A percentile compares a stretch with the other conserved stretches of the same genome.
Evolutionary conservation across 1,140 invertebrate species (phyloP).

Genomic region (Homalodisca vitripennis): DNA sequence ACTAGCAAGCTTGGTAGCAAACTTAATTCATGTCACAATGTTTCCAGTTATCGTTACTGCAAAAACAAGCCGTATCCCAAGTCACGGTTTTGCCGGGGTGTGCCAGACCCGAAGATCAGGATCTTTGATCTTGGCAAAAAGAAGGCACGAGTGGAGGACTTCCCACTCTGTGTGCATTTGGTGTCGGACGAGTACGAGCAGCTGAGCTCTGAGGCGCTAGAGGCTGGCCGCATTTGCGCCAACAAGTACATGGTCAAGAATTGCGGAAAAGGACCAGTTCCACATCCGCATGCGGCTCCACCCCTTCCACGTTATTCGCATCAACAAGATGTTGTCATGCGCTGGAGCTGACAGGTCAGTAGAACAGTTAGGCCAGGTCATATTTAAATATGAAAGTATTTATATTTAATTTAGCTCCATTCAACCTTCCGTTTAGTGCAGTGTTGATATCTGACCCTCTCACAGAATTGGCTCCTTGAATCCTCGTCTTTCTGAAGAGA

Average conservation of each 20-base stretch:
- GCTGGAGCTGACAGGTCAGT: constrained; percentile 99
- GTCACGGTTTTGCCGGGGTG: constrained; percentile 98
- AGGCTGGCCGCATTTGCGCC: constrained; percentile 98
- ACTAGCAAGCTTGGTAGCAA: no score
- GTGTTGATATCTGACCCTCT: no score
- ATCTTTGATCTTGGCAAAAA: constrained; percentile 99
- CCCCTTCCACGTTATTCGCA: constrained; percentile 99
- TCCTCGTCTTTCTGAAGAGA: no score
- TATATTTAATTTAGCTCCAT: no score
- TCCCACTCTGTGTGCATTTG: constrained; percentile 96
- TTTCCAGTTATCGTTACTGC: constrained; percentile 92
- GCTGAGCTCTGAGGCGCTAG: constrained; percentile 96
- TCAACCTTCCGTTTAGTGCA: no score
- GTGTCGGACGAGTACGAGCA: constrained; percentile 99
- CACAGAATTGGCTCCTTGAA: no score
- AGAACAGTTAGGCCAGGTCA: neutral
- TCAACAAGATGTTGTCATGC: constrained; percentile 99
- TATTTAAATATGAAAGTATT: no score
- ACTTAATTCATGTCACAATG: no score
- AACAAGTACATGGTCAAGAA: constrained; percentile 98
- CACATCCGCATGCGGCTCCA: constrained; percentile 97
- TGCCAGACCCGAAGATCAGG: constrained; percentile 98
- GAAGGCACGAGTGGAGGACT: constrained; percentile 95
- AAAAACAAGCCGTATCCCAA: constrained; percentile 99
- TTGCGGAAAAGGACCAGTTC: constrained; percentile 99